A percentile compares a stretch with the other conserved stretches of the same genome.
phyloP scores from a whole-genome alignment of 2,113 vertebrate genomes.

The Beaufortia kweichowensis region DNA sequence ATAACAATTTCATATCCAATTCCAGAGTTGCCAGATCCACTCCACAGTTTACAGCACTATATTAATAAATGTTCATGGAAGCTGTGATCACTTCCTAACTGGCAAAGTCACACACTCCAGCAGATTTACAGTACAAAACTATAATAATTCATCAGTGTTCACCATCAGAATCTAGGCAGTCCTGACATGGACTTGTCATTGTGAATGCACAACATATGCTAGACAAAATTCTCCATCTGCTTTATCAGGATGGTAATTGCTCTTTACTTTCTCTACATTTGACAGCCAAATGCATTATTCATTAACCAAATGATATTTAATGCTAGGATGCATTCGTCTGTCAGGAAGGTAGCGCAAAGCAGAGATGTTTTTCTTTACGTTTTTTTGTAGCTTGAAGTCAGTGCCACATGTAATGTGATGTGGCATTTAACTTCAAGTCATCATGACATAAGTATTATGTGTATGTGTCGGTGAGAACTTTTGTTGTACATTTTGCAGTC shows the following conservation, averaged over 20 bases:
- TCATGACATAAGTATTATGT: constrained; percentile 22
- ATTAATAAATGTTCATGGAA: background rate
- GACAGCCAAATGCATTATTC: constrained; percentile 74
- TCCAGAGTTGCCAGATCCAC: background rate
- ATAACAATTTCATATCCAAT: background rate
- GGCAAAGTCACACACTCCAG: background rate
- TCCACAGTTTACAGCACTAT: background rate
- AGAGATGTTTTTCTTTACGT: background rate
- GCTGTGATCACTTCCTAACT: background rate
- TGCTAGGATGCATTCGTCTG: background rate
- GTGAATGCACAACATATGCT: constrained; percentile 73
- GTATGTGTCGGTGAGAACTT: background rate
- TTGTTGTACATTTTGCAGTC: background rate
- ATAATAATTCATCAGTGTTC: constrained; percentile 5
- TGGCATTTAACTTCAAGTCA: constrained; percentile 47
- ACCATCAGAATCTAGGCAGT: constrained; percentile 30
- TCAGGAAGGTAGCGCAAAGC: background rate
- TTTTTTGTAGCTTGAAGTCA: background rate
- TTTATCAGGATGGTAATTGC: constrained; percentile 71
- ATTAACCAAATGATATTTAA: constrained; percentile 58
- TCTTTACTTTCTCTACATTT: constrained; percentile 64
- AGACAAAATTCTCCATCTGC: constrained; percentile 74
- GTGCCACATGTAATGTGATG: constrained; percentile 32
- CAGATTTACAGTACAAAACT: background rate
- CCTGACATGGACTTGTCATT: constrained; percentile 55